A percentile compares a stretch with the other conserved stretches of the same genome.
phyloP scores from a whole-genome alignment of 2,888 invertebrate species.

The Drosophila meridionalis region DNA sequence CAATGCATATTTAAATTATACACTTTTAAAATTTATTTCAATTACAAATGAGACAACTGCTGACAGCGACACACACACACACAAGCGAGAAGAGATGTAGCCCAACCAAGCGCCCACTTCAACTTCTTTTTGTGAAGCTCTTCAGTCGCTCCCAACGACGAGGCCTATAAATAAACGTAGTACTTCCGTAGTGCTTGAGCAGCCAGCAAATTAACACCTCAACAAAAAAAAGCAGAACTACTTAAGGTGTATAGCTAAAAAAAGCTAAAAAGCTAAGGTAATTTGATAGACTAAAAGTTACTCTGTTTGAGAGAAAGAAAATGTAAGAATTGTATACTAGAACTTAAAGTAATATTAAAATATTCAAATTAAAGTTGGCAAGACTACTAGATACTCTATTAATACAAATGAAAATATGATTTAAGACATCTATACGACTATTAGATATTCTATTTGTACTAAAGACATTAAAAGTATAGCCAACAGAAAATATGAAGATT shows the following conservation, averaged over 20 bases:
- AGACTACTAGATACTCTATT: no score
- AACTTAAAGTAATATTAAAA: no score
- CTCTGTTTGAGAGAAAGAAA: not conserved
- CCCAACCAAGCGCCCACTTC: constrained; percentile 12
- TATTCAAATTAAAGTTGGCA: no score
- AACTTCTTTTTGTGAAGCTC: not conserved
- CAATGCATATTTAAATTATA: constrained; percentile 45
- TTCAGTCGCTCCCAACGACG: constrained; percentile 2
- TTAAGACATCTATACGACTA: not conserved
- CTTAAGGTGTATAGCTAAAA: constrained; percentile 17
- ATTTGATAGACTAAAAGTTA: not conserved
- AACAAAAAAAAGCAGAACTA: constrained; percentile 32
- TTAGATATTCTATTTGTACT: not conserved
- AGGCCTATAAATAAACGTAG: constrained; percentile 48
- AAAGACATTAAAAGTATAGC: not conserved
- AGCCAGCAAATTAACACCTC: constrained; percentile 53
- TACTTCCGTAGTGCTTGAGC: constrained; percentile 40
- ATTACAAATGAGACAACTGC: constrained; percentile 37
- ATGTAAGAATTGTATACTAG: not conserved
- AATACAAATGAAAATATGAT: not conserved
- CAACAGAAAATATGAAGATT: no score
- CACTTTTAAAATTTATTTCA: constrained; percentile 41
- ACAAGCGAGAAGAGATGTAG: not conserved
- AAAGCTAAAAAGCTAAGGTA: not conserved
- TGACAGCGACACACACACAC: not conserved